Base-by-base conservation (phyloP, 1,140 invertebrate genomes). In the Saccostrea cuccullata region DNA sequence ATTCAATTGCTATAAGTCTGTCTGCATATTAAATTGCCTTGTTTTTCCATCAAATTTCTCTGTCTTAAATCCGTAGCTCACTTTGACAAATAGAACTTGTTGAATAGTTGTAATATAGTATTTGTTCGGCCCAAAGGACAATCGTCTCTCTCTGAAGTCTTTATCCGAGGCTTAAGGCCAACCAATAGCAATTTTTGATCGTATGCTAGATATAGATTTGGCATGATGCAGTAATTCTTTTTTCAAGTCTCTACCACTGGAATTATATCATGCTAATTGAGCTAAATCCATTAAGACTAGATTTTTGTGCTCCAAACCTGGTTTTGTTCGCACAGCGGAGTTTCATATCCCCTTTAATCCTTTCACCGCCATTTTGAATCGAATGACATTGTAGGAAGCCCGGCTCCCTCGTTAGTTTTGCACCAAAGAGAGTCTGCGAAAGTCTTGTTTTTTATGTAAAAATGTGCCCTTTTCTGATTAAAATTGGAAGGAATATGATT, bases 161-260 rank as follows among this genome's bases (percentile, higher is more conserved):
- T 89, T 89, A 89, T 89, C 88, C 88, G 40, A 20, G 88, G 88
- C 88, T 89, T 89, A 89, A 86, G 70, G 55, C 84, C 60, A 89
- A 70, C 88, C 88, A 89, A 89, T 89, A 82, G 86, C 86, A 87
- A 84, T 55, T 55, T 70, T 56, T 40, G 64, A 26, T 84, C 56
- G 23, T 84, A 84, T 60, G 82, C 58, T 77, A 40, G 85, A 86
- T 85, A 84, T 89, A 86, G 84, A 82, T 77, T 70, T 84, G 82
- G 67, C 70, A 64, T 73, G 82, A 87, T 83, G 86, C 56, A 58
- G 85, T 77, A 67, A 30, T 73, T 84, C 67, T 83, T 64, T 36
- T 86, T 77, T 30, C 70, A 77, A 36, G 70, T 77, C 70, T 55
- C 82, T 60, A 84, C 47, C 88, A 70, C 64, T 40, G 82, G 85